phyloP scores from a whole-genome alignment of 2,888 invertebrate species.

The Drosophila nigritarsus region DNA sequence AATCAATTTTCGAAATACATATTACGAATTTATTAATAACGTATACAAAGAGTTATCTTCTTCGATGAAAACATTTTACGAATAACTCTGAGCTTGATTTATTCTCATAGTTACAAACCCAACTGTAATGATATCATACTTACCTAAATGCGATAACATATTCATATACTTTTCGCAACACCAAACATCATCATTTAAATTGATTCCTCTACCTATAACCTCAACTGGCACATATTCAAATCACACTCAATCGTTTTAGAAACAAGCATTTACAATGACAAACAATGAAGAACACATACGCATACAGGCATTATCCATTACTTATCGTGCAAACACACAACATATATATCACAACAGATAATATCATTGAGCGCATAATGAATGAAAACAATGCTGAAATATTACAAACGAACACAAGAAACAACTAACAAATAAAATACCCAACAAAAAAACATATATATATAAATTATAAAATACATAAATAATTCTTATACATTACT shows the following conservation, averaged over 20 bases:
- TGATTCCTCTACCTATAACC: constrained; percentile 22
- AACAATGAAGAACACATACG: constrained; percentile 34
- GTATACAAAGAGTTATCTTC: constrained; percentile 13
- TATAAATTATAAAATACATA: constrained; percentile 31
- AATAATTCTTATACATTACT: constrained; percentile 39
- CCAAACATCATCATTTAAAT: constrained; percentile 63
- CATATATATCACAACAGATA: constrained; percentile 41
- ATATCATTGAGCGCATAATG: constrained; percentile 34
- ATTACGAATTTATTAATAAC: constrained; percentile 51
- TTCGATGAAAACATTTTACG: background rate
- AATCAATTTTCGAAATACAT: constrained; percentile 28
- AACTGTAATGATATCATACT: constrained; percentile 20
- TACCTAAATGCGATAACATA: constrained; percentile 15
- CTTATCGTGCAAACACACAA: constrained; percentile 14
- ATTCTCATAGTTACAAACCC: constrained; percentile 14
- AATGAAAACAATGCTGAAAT: constrained; percentile 47
- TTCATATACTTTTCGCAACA: constrained; percentile 48
- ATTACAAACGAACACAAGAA: constrained; percentile 28
- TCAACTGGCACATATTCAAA: constrained; percentile 66
- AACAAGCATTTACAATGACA: constrained; percentile 58
- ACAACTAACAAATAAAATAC: constrained; percentile 20
- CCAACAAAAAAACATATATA: constrained; percentile 26
- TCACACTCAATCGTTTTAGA: constrained; percentile 43
- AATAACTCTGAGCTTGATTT: constrained; percentile 19
- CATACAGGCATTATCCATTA: constrained; percentile 29